A percentile compares a stretch with the other conserved stretches of the same genome.
Conservation (phyloP, 2,888 invertebrate species). For the Seira sanloemensis region DNA sequence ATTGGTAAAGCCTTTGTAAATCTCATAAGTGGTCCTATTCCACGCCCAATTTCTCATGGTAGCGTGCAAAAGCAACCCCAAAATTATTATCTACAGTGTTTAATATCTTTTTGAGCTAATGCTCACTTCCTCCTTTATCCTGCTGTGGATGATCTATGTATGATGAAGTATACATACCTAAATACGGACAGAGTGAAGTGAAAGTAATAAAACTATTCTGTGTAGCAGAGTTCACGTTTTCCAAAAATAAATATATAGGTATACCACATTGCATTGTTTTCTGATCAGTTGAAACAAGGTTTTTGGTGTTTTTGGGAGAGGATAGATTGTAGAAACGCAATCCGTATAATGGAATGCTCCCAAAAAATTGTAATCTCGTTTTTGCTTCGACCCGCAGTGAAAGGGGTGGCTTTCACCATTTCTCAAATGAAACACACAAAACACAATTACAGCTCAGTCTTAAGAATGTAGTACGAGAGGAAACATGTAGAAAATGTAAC, state of each 20-base stretch:
- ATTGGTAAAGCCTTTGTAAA: constrained; percentile 57
- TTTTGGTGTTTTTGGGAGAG: no score
- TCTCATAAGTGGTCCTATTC: constrained; percentile 57
- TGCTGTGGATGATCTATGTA: background rate
- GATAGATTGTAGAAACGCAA: background rate
- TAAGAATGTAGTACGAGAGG: background rate
- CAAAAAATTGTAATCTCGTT: constrained; percentile 38
- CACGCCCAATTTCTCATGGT: constrained; percentile 58
- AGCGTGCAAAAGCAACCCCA: constrained; percentile 43
- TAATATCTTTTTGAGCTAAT: constrained; percentile 10
- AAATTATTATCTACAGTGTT: constrained; percentile 55
- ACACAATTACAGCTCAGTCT: constrained; percentile 32
- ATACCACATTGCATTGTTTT: no score
- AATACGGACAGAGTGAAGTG: no score
- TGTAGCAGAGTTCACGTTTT: background rate
- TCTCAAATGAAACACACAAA: constrained; percentile 34
- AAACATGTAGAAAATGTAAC: constrained; percentile 28
- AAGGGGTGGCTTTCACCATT: constrained; percentile 39
- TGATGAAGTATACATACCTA: no score
- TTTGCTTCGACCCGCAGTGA: background rate
- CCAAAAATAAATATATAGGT: background rate
- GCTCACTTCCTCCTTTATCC: background rate
- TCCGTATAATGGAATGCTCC: constrained; percentile 30
- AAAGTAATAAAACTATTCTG: background rate
- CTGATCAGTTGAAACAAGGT: no score